These are phyloP conservation scores for Nycticryphes semicollaris DNA, from an alignment of 2,113 vertebrate species.

Conservation along the genomic window DNA sequence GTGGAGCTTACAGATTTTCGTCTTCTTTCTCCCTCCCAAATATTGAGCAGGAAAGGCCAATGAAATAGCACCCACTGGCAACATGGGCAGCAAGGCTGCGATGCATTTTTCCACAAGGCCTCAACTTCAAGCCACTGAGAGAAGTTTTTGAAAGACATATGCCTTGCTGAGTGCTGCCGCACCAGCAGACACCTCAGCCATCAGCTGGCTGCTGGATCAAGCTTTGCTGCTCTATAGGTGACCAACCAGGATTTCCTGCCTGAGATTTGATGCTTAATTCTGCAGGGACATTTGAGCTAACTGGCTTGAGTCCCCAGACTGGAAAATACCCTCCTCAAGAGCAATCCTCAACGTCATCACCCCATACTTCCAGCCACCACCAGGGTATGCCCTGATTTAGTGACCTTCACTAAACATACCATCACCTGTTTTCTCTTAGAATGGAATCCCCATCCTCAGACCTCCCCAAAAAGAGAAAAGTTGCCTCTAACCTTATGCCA, in stretches of 20 bases:
- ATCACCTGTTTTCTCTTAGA: not conserved
- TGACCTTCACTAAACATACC: not conserved
- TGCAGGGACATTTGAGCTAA: not conserved
- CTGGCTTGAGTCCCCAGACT: not conserved
- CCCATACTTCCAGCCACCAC: not conserved
- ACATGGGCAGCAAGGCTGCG: rapidly evolving
- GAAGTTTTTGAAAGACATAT: not conserved
- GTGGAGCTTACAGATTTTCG: not conserved
- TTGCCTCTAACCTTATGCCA: not conserved
- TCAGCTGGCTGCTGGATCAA: not conserved
- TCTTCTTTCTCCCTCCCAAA: not conserved
- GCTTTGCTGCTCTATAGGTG: not conserved
- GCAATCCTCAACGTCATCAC: not conserved
- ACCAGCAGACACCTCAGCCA: not conserved
- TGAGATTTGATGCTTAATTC: not conserved
- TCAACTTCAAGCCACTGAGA: not conserved
- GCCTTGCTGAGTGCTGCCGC: not conserved
- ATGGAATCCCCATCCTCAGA: not conserved
- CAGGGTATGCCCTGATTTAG: not conserved
- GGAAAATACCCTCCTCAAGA: not conserved
- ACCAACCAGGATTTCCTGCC: not conserved
- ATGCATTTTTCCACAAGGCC: not conserved
- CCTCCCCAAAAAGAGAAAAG: not conserved
- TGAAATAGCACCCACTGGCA: not conserved
- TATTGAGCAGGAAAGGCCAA: rapidly evolving